Evolutionary conservation across 2,797 vertebrate species (phyloP), one percentile per base, ranked within the genome.

Genomic region (Ctenosaura bakeri): DNA sequence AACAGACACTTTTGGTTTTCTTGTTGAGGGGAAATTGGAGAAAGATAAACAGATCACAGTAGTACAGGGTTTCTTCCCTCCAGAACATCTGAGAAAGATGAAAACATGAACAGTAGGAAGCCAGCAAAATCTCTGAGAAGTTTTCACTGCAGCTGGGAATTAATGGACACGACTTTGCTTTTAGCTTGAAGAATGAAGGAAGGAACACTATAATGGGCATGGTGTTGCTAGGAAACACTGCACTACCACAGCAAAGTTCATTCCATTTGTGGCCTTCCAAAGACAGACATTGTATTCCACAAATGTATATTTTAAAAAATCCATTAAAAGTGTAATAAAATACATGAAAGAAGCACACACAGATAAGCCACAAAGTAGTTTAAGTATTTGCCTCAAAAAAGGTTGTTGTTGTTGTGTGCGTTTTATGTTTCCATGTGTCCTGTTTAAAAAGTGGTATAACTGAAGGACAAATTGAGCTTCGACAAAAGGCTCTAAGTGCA

Each of bases 191-290:
- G 94, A 96, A 91, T 91, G 93, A 94, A 96, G 96, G 94, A 96
- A 96, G 96, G 92, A 92, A 90, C 90, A 88, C 93, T 87, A 94
- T 76, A 89, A 91, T 42, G 87, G 95, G 94, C 96, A 86, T 96
- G 97, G 89, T 91, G 96, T 97, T 97, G 97, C 97, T 97, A 97
- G 94, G 97, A 96, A 97, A 97, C 97, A 91, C 91, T 83, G 94
- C 83, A 95, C 95, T 94, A 93, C 94, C 88, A 95, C 89, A 88
- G 86, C 38, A 77, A 94, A 94, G 94, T 95, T 95, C 90, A 93
- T 95, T 96, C 95, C 93, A 94, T 93, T 83, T 91, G 93, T 95
- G 96, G 96, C 95, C 95, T 97, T 94, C 93, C 59, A 92, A 92
- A 96, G 95, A 90, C 91, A 94, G 92, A 91, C 59, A 87, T 92